Base-by-base conservation (phyloP, 1,140 invertebrate genomes). In the Contarinia nasturtii region DNA sequence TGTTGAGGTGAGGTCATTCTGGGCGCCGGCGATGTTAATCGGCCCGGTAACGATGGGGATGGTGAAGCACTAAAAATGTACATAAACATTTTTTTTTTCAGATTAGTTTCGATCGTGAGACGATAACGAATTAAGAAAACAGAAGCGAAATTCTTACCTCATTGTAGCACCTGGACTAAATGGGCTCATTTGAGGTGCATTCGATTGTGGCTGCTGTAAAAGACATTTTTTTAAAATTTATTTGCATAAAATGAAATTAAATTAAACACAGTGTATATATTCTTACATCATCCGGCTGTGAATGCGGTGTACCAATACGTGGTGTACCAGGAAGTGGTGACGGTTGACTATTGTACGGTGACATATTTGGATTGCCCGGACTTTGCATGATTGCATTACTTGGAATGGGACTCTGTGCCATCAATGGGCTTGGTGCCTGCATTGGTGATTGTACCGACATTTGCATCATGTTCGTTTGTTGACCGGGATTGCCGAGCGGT, bases 1-100 rank as follows among this genome's bases (percentile, higher is more conserved):
- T 74, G 72, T 51, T 74, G 72, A 1, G 73, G 71, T 4, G 72
- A 75, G 8, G 73, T 67, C 68, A 74, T 73, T 37, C 72, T 55
- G 12, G 69, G 68, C 17, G 63, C 59, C 3, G 67, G 60, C 0
- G 70, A 67, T 1, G 52, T 49, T 10, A 61, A 59, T 41, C 58
- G 55, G 52, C 61, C 59, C 7, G 59, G 48, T 38, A 55, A 57
- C 19, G 65, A 62, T 3, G 63, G 61, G n/a, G 64, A 67, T 27
- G 54, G 59, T 8, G 56, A 53, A 1, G 63, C 53, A 14, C 62
- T 61, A n/a, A 60, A 61, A 52, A 55, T 60, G 1, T 22, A 21
- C n/a, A 45, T 4, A 45, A 44, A 44, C 5, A 19, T 19, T 19
- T n/a, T 44, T 19, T n/a, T n/a, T 36, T 10, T 10, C 34, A 10